A percentile compares a stretch with the other conserved stretches of the same genome.
Conservation (phyloP, 2,888 invertebrate genomes). For the Podabrus alpinus region DNA sequence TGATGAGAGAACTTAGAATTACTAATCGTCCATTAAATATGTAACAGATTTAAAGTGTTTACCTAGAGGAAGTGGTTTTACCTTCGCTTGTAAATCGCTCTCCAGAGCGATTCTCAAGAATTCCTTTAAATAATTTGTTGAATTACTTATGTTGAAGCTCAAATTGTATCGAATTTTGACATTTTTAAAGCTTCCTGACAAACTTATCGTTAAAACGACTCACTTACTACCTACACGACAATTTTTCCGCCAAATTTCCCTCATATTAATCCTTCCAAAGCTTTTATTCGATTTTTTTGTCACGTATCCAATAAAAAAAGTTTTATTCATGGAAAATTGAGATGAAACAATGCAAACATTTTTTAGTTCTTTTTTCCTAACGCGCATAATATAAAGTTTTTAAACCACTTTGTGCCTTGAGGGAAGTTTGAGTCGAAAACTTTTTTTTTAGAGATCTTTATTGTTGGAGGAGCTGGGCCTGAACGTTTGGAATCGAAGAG, state of each 20-base stretch:
- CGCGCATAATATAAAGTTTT: not conserved
- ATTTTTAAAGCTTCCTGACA: not conserved
- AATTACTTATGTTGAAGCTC: not conserved
- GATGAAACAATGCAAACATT: not conserved
- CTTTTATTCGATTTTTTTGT: conserved; percentile 2
- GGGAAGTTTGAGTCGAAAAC: not conserved
- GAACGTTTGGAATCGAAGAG: not conserved
- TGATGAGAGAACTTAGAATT: not conserved
- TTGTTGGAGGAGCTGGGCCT: not conserved
- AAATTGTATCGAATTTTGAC: not conserved
- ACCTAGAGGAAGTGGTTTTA: not conserved
- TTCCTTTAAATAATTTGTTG: not conserved
- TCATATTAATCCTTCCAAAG: conserved; percentile 6
- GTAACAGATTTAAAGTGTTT: not conserved
- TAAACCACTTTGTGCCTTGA: not conserved
- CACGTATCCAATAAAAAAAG: conserved; percentile 2
- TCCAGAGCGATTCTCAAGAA: not conserved
- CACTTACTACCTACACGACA: not conserved
- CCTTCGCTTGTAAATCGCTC: not conserved
- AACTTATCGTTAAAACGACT: not conserved
- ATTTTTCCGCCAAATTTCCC: not conserved
- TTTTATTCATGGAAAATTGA: not conserved
- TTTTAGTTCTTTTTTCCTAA: not conserved
- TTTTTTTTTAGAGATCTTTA: not conserved
- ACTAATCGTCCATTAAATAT: not conserved